phyloP scores from a whole-genome alignment of 2,113 vertebrate genomes.

The Pogona vitticeps region DNA sequence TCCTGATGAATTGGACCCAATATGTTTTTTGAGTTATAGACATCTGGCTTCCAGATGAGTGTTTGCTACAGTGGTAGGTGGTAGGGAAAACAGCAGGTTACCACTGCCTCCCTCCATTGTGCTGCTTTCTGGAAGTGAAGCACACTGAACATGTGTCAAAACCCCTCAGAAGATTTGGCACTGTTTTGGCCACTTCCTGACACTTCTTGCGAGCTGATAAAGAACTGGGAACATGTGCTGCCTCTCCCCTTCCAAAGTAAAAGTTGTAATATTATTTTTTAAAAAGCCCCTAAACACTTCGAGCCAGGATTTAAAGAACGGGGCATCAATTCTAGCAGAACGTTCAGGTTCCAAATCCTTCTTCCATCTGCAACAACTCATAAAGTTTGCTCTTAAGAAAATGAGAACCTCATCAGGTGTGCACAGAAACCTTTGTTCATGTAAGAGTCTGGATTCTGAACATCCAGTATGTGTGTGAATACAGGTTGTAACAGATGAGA shows the following conservation, averaged over 20 bases:
- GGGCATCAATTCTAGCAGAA: neutral
- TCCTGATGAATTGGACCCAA: neutral
- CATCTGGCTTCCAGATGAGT: fast-evolving
- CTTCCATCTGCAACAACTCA: no score
- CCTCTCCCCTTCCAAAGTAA: neutral
- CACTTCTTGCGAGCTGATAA: no score
- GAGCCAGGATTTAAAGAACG: neutral
- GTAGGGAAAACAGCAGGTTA: neutral
- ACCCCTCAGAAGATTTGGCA: neutral
- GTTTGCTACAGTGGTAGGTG: fast-evolving
- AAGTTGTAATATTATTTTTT: no score
- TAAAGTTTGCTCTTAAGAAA: no score
- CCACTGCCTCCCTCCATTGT: neutral
- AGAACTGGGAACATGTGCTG: neutral
- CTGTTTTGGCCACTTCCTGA: neutral
- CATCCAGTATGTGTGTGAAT: no score
- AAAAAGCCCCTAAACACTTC: no score
- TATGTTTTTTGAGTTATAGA: neutral
- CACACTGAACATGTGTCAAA: no score
- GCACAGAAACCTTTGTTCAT: neutral
- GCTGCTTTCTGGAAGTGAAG: neutral
- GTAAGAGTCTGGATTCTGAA: neutral
- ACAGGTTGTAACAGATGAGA: no score
- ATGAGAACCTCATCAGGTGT: neutral
- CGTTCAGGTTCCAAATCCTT: no score